Base-by-base conservation (phyloP, 2,888 invertebrate species). In the Pinctada fucata region DNA sequence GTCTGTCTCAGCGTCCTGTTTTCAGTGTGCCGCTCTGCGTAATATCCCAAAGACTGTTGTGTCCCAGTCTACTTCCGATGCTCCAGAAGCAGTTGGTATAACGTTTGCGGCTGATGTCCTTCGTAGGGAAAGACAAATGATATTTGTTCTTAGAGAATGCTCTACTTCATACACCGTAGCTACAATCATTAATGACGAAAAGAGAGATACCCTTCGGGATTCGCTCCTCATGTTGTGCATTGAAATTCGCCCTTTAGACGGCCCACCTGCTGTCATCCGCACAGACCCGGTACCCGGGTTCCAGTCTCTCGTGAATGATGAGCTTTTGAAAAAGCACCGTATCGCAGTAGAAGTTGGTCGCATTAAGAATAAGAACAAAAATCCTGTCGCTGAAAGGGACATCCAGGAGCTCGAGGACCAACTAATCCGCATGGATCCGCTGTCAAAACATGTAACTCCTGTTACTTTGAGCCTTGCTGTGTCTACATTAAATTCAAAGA, bases 311-410 rank as follows among this genome's bases (percentile, higher is more conserved):
- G 50, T 13, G 2, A 51, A 74, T 4, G 74, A 67, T 16, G 13
- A n/a, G 10, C 48, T 70, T 10, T 49, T 70, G 3, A 45, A 48
- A 16, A 48, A 6, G 52, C 6, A 10, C 31, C 31, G 31, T 31
- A 31, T 31, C 31, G 31, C 31, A 31, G 31, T 31, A 31, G 31
- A 31, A 31, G 10, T 68, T 4, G 52, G 75, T n/a, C 10, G 67
- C 3, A 45, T 68, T 31, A 75, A 75, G 52, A 75, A 75, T 70
- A n/a, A 45, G n/a, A 75, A 75, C 51, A 75, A 67, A 13, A 75
- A 45, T 3, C 68, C 75, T 2, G 51, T 75, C 2, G 67, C 68
- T 2, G 68, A 75, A 50, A 31, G 50, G 8, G 75, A 67, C 10
- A 5, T 75, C 13, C 67, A 52, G 10, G 68, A 75, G 49, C 31